A percentile compares a stretch with the other conserved stretches of the same genome.
Evolutionary conservation across 1,140 invertebrate genomes (phyloP).

Genomic region (Drosophila subpulchrella): DNA sequence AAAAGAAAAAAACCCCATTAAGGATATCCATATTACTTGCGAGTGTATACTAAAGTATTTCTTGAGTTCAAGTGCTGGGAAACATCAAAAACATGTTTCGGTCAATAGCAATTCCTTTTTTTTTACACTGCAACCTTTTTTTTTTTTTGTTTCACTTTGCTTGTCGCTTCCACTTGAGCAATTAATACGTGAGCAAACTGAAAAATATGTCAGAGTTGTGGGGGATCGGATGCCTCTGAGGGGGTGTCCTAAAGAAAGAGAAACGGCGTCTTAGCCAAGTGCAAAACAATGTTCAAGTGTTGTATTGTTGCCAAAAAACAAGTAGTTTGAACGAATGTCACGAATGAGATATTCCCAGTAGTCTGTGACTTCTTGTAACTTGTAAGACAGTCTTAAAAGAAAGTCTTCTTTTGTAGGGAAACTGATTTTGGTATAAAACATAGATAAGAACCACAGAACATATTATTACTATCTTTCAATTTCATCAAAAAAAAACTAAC

Average conservation of each 20-base stretch:
- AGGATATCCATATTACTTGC: constrained; percentile 37
- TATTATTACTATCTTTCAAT: no score
- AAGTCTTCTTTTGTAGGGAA: no score
- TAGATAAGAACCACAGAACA: no score
- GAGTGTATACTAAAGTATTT: constrained; percentile 18
- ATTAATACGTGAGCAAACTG: constrained; percentile 81
- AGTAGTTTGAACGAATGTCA: not conserved
- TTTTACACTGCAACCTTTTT: constrained; percentile 14
- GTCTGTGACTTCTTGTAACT: no score
- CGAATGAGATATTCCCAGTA: constrained; percentile 1
- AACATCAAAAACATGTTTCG: constrained; percentile 77
- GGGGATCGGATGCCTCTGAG: constrained; percentile 3
- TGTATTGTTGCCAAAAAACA: constrained; percentile 52
- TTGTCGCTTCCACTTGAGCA: constrained; percentile 77
- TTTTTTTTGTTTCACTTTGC: constrained; percentile 50
- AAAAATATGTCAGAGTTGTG: constrained; percentile 64
- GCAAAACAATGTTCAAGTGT: constrained; percentile 76
- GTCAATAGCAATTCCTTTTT: constrained; percentile 54
- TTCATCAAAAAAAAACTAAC: no score
- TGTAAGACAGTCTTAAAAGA: no score
- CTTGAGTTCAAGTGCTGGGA: constrained; percentile 37
- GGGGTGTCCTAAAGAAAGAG: constrained; percentile 14
- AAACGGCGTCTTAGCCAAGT: constrained; percentile 54
- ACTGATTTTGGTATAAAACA: no score
- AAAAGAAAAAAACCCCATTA: constrained; percentile 49